Conservation (phyloP, 1,140 invertebrate species). For the Hydropsyche tenuis region DNA sequence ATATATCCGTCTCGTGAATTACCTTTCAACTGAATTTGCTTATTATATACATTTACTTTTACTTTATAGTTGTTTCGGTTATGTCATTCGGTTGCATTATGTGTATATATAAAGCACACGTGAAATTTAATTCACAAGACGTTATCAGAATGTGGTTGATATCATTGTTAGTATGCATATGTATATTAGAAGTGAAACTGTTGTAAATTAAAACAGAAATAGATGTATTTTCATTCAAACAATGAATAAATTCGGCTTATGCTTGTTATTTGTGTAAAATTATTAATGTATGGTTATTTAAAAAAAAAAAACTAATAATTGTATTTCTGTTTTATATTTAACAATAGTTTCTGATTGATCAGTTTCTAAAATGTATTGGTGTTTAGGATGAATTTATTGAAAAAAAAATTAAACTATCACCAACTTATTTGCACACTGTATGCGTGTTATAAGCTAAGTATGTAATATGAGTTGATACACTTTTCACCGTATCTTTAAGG, state of each 20-base stretch:
- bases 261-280: conserved; percentile 12
- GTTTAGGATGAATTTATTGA: conserved; percentile 43
- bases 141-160: conserved; percentile 15
- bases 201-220: conserved; percentile 40
- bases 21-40: conserved; percentile 18
- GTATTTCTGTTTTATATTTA: conserved; percentile 37
- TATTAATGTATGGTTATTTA: conserved; percentile 1
- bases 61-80: background rate
- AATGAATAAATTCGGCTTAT: background rate
- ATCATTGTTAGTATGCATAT: conserved; percentile 38
- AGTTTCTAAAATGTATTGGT: conserved; percentile 38
- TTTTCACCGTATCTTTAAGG: conserved; percentile 15
- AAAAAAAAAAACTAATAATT: conserved; percentile 14
- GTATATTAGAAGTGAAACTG: conserved; percentile 32
- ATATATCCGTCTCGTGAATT: conserved; percentile 34
- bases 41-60: conserved; percentile 8
- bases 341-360: conserved; percentile 33
- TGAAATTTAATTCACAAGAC: conserved; percentile 23
- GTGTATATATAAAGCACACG: conserved; percentile 17
- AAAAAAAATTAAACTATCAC: conserved; percentile 38
- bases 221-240: background rate
- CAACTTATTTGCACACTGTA: conserved; percentile 28
- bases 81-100: background rate
- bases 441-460: background rate
- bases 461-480: conserved; percentile 13